These are phyloP conservation scores for Microtus richardsoni DNA, from an alignment of 2,113 vertebrate genomes.

Conservation along the genomic window DNA sequence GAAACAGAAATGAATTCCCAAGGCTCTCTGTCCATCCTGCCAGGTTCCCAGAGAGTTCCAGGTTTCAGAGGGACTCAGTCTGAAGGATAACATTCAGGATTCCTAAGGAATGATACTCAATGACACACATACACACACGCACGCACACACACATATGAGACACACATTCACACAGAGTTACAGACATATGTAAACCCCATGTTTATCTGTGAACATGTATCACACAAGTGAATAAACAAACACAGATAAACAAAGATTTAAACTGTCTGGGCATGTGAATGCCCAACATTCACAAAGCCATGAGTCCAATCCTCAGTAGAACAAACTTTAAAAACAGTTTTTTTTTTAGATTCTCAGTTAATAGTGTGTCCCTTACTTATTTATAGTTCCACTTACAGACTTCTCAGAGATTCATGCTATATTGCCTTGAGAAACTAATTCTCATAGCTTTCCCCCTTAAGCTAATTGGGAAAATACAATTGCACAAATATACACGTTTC, in stretches of 20 bases:
- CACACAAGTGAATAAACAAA: background rate
- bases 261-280: too few species aligned
- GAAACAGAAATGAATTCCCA: background rate
- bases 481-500: background rate
- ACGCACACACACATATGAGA: background rate
- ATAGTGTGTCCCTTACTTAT: background rate
- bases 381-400: background rate
- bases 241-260: background rate
- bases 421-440: slow-evolving; percentile 9
- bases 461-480: background rate
- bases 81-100: background rate
- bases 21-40: background rate
- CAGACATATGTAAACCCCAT: background rate
- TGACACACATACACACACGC: background rate
- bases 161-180: background rate
- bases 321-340: background rate
- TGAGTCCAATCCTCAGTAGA: background rate
- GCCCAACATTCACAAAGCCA: background rate
- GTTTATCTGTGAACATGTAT: background rate
- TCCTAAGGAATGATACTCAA: too few species aligned
- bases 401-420: background rate
- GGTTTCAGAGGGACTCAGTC: background rate
- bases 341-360: background rate
- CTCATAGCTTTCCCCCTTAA: slow-evolving; percentile 1
- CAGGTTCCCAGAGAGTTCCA: background rate